Conservation (phyloP, 2,797 vertebrate genomes). For the Borostomias antarcticus region DNA sequence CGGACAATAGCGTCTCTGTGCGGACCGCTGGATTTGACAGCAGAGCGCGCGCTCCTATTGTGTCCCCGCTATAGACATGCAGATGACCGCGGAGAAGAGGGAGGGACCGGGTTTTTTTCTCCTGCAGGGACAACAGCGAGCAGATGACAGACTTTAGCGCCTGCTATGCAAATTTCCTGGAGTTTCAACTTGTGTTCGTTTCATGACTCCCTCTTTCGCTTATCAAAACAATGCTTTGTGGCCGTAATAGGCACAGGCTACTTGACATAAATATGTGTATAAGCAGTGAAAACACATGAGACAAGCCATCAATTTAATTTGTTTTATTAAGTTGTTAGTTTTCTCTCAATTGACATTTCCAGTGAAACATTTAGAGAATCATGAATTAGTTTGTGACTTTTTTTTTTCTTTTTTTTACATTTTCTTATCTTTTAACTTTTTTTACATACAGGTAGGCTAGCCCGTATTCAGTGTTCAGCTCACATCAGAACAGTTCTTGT, state of each 20-base stretch:
- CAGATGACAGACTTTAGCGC: conserved; percentile 58
- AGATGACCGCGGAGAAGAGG: conserved; percentile 63
- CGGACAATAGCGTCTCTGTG: conserved; percentile 72
- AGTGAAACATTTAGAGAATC: conserved; percentile 56
- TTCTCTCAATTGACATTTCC: background rate
- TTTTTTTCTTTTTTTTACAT: conserved; percentile 4
- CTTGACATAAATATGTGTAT: background rate
- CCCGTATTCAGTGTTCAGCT: background rate
- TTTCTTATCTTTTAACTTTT: background rate
- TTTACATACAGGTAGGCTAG: too few relatives aligned
- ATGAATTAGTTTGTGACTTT: background rate
- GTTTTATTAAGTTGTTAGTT: background rate
- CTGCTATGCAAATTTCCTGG: conserved; percentile 53
- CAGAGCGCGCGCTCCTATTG: conserved; percentile 64
- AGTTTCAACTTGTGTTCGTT: conserved; percentile 40
- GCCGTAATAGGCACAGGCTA: too few relatives aligned
- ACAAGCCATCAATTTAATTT: background rate
- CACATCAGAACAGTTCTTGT: background rate
- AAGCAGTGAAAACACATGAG: conserved; percentile 3
- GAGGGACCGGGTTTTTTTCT: conserved; percentile 15
- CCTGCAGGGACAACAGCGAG: conserved; percentile 32
- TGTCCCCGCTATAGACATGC: conserved; percentile 73
- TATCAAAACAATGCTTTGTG: background rate
- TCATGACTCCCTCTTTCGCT: background rate
- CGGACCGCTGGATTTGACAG: conserved; percentile 64